Percentiles rank a stretch among this genome's conserved stretches.
Conservation (phyloP, 2,113 vertebrate genomes). For the Casuarius casuarius region DNA sequence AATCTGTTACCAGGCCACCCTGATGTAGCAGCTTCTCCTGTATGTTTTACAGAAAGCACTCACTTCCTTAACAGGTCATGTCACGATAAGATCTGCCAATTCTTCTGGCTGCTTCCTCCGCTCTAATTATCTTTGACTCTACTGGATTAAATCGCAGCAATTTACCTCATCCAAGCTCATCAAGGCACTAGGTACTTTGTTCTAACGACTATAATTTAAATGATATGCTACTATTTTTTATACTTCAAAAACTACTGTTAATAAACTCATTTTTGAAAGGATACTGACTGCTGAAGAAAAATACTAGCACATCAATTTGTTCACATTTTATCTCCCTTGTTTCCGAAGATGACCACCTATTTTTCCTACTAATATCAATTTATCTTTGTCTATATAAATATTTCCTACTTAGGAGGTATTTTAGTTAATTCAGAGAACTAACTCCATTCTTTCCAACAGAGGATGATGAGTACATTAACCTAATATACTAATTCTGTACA, state of each 20-base stretch:
- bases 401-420: not conserved
- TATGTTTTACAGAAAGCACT: not conserved
- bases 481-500: not conserved
- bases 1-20: not conserved
- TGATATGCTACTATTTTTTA: not conserved
- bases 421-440: not conserved
- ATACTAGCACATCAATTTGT: not conserved
- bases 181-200: not conserved
- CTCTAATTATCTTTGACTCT: not conserved
- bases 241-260: not conserved
- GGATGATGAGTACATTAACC: not conserved
- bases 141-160: not conserved
- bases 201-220: not conserved
- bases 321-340: not conserved
- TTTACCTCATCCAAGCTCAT: not conserved
- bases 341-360: not conserved
- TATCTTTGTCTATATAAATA: not conserved
- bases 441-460: not conserved
- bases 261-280: not conserved
- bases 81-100: not conserved
- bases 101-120: not conserved
- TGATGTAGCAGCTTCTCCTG: not conserved
- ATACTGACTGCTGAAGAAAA: not conserved
- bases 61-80: not conserved
- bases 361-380: not conserved